Percentiles rank a stretch among this genome's conserved stretches.
phyloP scores from a whole-genome alignment of 2,113 vertebrate species.

The Apus apus region DNA sequence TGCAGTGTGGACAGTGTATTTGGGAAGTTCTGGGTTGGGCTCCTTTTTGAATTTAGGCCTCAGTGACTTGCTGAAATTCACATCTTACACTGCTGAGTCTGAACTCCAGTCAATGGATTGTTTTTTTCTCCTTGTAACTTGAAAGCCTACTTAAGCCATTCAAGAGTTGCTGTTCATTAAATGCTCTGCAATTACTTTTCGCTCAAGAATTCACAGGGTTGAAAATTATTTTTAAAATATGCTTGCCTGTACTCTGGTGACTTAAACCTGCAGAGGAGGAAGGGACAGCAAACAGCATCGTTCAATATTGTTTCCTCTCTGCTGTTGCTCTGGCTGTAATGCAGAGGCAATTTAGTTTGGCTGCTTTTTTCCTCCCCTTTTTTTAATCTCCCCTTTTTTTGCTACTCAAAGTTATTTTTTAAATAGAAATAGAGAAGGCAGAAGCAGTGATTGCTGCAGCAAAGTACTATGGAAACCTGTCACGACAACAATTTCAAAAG shows the following conservation, averaged over 20 bases:
- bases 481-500: constrained; percentile 28
- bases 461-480: constrained; percentile 56
- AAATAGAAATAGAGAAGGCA: constrained; percentile 58
- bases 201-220: not conserved
- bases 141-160: not conserved
- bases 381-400: not conserved
- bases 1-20: not conserved
- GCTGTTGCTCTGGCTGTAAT: not conserved
- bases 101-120: not conserved
- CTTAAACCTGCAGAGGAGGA: not conserved
- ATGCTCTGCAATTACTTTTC: not conserved
- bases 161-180: not conserved
- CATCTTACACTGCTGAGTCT: not conserved
- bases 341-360: not conserved
- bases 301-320: not conserved
- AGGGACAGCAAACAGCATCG: not conserved
- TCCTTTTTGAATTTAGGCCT: not conserved
- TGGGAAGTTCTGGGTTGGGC: not conserved
- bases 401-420: constrained; percentile 40
- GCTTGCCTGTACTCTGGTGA: not conserved
- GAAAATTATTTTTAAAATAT: not conserved
- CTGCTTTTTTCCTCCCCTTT: not conserved
- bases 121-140: not conserved
- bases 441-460: constrained; percentile 26
- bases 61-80: not conserved